Percentiles rank a stretch among this genome's conserved stretches.
phyloP scores from a whole-genome alignment of 2,113 vertebrate species.

The Aptenodytes forsteri region DNA sequence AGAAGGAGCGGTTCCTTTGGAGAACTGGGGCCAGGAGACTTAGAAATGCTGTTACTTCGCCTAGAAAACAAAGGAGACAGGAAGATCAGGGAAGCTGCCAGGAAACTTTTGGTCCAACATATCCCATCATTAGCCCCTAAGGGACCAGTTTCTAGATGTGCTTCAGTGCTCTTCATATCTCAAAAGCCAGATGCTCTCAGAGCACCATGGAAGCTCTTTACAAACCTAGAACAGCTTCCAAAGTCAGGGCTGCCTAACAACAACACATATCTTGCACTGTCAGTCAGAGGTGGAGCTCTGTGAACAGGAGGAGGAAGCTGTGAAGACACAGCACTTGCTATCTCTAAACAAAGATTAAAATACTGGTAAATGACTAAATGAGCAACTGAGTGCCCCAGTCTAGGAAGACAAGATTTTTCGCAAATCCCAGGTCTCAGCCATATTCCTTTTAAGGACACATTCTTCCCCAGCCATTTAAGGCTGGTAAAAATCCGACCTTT shows the following conservation, averaged over 20 bases:
- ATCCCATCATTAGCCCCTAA: not conserved
- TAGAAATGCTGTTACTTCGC: conserved; percentile 94
- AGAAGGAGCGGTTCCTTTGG: conserved; percentile 83
- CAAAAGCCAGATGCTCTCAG: not conserved
- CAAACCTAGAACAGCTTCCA: not conserved
- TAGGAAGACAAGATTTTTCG: not conserved
- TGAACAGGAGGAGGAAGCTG: not conserved
- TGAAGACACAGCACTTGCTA: not conserved
- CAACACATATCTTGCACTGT: not conserved
- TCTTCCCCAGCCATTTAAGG: not conserved
- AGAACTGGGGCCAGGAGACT: conserved; percentile 88
- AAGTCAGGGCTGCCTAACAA: not conserved
- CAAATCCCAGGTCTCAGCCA: not conserved
- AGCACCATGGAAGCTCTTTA: not conserved
- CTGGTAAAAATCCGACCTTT: not conserved
- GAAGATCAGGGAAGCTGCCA: not conserved
- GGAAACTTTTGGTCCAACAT: not conserved
- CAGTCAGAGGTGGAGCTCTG: not conserved
- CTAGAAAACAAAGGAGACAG: conserved; percentile 62
- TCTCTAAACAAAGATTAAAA: not conserved
- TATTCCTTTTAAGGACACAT: not conserved
- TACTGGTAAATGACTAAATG: not conserved
- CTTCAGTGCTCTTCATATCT: not conserved
- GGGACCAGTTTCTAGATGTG: not conserved
- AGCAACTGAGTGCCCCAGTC: not conserved